Evolutionary conservation across 2,113 vertebrate genomes (phyloP).

Genomic region (Alaudala cheleensis): DNA sequence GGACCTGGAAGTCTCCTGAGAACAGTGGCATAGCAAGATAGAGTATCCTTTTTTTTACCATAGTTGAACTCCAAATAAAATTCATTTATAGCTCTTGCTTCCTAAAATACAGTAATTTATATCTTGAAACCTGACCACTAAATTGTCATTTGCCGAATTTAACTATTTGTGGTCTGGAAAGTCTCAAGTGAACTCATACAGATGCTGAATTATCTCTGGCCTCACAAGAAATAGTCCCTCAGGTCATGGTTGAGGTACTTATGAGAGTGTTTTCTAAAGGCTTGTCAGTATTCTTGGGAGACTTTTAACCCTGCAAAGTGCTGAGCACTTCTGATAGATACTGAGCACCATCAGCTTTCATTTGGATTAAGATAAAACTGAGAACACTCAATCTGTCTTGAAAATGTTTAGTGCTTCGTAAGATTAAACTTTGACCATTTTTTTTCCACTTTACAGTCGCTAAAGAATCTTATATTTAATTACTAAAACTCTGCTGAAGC

Average conservation of each 20-base stretch:
- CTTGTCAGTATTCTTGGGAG: neutral
- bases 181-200: neutral
- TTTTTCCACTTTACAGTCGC: neutral
- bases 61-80: neutral
- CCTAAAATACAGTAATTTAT: neutral
- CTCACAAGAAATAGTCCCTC: neutral
- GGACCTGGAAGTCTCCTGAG: neutral
- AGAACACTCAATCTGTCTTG: constrained; percentile 6
- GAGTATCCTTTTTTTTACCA: neutral
- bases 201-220: constrained; percentile 7
- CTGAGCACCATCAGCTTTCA: neutral
- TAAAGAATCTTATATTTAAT: constrained; percentile 41
- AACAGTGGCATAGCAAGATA: neutral
- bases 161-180: constrained; percentile 7
- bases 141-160: neutral
- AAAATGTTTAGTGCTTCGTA: neutral
- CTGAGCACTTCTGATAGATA: neutral
- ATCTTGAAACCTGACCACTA: neutral
- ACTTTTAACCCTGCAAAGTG: constrained; percentile 9
- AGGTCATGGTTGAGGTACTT: neutral
- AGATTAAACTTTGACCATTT: neutral
- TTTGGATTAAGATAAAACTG: constrained; percentile 28
- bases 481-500: neutral
- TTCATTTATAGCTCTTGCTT: neutral
- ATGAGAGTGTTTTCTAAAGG: constrained; percentile 16